A percentile compares a stretch with the other conserved stretches of the same genome.
phyloP scores from a whole-genome alignment of 2,888 invertebrate genomes.

The Congeria kusceri region DNA sequence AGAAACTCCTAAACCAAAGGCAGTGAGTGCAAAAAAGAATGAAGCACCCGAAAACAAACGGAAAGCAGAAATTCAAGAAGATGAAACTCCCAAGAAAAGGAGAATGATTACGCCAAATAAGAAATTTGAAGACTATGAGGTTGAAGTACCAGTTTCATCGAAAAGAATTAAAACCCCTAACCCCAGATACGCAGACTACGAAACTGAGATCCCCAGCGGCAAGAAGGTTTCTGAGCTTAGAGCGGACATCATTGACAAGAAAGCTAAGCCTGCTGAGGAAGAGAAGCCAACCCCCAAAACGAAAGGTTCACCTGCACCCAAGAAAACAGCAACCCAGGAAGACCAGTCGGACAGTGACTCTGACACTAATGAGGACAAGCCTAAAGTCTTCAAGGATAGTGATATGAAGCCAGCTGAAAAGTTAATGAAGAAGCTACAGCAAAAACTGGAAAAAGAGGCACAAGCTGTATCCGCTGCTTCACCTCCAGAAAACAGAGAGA shows the following conservation, averaged over 20 bases:
- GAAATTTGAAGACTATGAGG: slow-evolving; percentile 57
- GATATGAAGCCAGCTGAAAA: slow-evolving; percentile 63
- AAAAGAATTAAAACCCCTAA: slow-evolving; percentile 56
- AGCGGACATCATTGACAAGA: slow-evolving; percentile 53
- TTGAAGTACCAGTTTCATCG: slow-evolving; percentile 17
- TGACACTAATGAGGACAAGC: neutral
- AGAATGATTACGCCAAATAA: slow-evolving; percentile 59
- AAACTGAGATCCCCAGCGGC: slow-evolving; percentile 27
- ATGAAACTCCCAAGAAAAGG: slow-evolving; percentile 44
- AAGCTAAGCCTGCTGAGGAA: slow-evolving; percentile 23
- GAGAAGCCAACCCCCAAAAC: slow-evolving; percentile 1
- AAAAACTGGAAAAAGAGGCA: slow-evolving; percentile 56
- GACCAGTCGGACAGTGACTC: neutral
- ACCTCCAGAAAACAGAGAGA: slow-evolving; percentile 40
- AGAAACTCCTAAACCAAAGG: slow-evolving; percentile 9
- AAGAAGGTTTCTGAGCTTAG: slow-evolving; percentile 52
- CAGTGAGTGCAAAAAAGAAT: slow-evolving; percentile 13
- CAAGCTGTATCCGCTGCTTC: slow-evolving; percentile 47
- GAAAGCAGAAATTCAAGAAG: slow-evolving; percentile 1
- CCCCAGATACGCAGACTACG: slow-evolving; percentile 59
- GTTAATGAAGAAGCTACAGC: slow-evolving; percentile 53
- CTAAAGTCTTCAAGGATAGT: slow-evolving; percentile 44
- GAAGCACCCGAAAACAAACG: slow-evolving; percentile 31
- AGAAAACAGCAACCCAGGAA: slow-evolving; percentile 10
- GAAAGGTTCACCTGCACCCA: slow-evolving; percentile 13